Base-by-base conservation (phyloP, 1,140 invertebrate genomes). In the Bombus difficillimus region DNA sequence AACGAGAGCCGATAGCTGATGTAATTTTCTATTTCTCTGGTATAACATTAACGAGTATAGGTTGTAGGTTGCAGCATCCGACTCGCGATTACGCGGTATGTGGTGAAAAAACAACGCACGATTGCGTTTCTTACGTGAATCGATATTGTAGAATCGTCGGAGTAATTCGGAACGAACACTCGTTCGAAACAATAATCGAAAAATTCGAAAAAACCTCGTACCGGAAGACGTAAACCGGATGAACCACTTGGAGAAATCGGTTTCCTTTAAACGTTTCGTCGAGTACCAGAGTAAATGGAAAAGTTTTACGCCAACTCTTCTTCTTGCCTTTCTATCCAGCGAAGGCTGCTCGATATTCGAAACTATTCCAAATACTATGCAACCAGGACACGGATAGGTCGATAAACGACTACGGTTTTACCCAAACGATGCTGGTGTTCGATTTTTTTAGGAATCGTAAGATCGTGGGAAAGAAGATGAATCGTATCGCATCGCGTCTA, bases 371-470 rank as follows among this genome's bases (percentile, higher is more conserved):
- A 25, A 74, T 81, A 34, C 47, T 10, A 25, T 41, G 68, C 28
- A 47, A n/a, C 28, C 47, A 3, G 37, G 39, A 43, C 34, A 13
- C 64, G 66, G 47, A 2, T 18, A 2, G 32, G 25, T 75, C 81
- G 81, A 82, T 64, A 66, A 82, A 43, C 41, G 57, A 75, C 74
- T 75, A 82, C 71, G 41, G 73, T 64, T 74, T 74, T 74, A 28
- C 10, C n/a, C 47, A 15, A 22, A 13, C 3, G 64, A 43, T 34
- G 62, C 18, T 15, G 47, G 12, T 9, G 34, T 25, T 69, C 28
- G 25, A 39, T 71, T 68, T n/a, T 53, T 73, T 53, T 73, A 2
- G 4, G 25, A 41, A 8, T 47, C 25, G 2, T 34, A 32, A 53
- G 53, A 69, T 68, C 41, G 2, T 1, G 0, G 3, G 1, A 8